Conservation (phyloP, 2,888 invertebrate species). For the Tipula confusa region DNA sequence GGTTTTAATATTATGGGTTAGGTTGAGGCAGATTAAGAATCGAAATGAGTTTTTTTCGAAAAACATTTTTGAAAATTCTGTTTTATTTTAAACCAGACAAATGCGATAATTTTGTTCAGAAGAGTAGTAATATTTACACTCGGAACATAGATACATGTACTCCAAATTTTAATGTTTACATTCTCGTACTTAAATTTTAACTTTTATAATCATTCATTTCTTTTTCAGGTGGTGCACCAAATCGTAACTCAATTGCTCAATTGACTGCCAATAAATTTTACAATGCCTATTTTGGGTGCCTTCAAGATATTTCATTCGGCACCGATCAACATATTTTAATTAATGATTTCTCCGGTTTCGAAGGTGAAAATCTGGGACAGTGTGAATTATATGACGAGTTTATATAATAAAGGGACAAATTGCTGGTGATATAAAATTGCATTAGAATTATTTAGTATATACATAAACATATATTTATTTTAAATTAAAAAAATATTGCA, state of each 20-base stretch:
- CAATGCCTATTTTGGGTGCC: constrained; percentile 58
- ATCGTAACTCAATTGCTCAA: constrained; percentile 46
- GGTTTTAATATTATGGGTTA: too few species aligned
- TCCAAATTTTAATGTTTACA: too few species aligned
- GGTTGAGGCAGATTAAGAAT: too few species aligned
- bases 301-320: constrained; percentile 55
- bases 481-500: not conserved
- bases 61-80: too few species aligned
- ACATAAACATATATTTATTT: not conserved
- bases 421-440: constrained; percentile 8
- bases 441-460: constrained; percentile 13
- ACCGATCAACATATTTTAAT: constrained; percentile 46
- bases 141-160: too few species aligned
- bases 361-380: constrained; percentile 57
- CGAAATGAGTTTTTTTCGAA: too few species aligned
- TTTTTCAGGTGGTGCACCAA: constrained; percentile 55
- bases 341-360: constrained; percentile 55
- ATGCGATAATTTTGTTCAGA: too few species aligned
- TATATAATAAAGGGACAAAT: constrained; percentile 36
- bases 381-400: constrained; percentile 53
- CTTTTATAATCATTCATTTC: too few species aligned
- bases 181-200: too few species aligned
- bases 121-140: too few species aligned
- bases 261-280: constrained; percentile 53
- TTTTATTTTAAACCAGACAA: too few species aligned